Evolutionary conservation across 35 echinoderm and acorn worm species (phyloP).

Genomic region (Diadema setosum): DNA sequence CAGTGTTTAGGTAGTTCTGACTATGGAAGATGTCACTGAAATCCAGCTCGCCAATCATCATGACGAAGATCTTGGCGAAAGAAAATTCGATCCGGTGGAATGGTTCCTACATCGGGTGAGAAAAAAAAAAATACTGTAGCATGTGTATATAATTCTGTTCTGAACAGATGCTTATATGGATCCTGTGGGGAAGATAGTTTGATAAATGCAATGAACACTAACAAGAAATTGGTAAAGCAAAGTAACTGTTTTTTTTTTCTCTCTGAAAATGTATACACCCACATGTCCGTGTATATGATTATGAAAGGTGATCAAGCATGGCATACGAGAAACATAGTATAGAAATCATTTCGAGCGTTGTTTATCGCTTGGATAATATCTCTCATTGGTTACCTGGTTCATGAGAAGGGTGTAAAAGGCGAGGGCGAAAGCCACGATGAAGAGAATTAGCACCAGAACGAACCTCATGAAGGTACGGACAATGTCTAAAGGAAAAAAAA

Average conservation of each 20-base stretch:
- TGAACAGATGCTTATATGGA: too few species aligned
- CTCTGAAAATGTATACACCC: too few species aligned
- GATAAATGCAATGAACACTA: too few species aligned
- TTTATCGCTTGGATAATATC: too few species aligned
- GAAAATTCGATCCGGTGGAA: neutral
- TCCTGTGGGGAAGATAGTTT: too few species aligned
- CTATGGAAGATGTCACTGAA: slow-evolving; percentile 37
- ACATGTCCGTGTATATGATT: too few species aligned
- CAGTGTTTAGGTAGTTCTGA: slow-evolving; percentile 7
- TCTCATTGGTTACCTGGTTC: slow-evolving; percentile 90
- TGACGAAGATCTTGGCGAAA: slow-evolving; percentile 47
- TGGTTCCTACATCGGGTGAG: neutral
- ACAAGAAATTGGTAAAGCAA: too few species aligned
- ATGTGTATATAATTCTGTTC: too few species aligned
- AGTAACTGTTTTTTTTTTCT: too few species aligned
- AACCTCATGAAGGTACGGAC: slow-evolving; percentile 76
- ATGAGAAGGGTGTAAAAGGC: slow-evolving; percentile 68
- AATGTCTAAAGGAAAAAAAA: slow-evolving; percentile 70
- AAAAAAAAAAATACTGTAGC: neutral
- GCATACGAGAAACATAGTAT: too few species aligned
- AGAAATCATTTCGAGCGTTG: too few species aligned
- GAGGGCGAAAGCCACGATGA: slow-evolving; percentile 68
- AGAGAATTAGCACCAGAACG: slow-evolving; percentile 59
- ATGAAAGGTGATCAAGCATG: too few species aligned
- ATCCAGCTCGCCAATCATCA: slow-evolving; percentile 66